Evolutionary conservation across 2,888 invertebrate species (phyloP), one percentile per base, ranked within the genome.

Genomic region (Orchesellides sinensis): DNA sequence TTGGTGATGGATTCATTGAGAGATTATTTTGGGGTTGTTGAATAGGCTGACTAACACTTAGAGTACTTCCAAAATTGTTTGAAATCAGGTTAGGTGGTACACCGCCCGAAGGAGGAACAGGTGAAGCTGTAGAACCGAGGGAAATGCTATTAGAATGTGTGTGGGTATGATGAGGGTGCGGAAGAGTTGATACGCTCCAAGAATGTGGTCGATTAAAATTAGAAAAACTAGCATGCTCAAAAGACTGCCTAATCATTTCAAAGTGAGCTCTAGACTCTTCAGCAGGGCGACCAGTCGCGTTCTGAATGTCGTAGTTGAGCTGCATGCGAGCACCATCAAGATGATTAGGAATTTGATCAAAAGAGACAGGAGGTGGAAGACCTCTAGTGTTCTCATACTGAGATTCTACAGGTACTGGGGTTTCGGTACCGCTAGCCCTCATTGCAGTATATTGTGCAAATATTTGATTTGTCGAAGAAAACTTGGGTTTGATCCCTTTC

Each of bases 401-500:
- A 21, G 85, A 84, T 70, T 86, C 86, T 17, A 79, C 69, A 59
- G 85, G 84, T 83, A 83, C 75, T 35, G 87, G 85, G 12, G 84
- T 84, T 52, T 85, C 87, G 32, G 83, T 81, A 68, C 80, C 80
- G 27, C 81, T 84, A 29, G 84, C 85, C 35, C 85, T 77, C 81
- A 86, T 83, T 77, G 83, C 81, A 10, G 87, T 87, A 66, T 87
- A 88, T 65, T 86, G 87, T 47, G 88, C 88, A 83, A 88, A 88
- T 61, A 88, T 88, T 78, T 88, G 88, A 84, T 87, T 95, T 4
- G 93, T 94, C 0, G 95, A 94, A 12, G 95, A 95, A 85, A 96
- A 94, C 86, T 95, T 93, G n/a, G 96, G 95, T 89, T 96, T 96
- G 84, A 97, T 96, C 0, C 96, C 96, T 0, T 96, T 93, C 0